Base-by-base conservation (phyloP, 2,888 invertebrate genomes). In the Gymnocheta viridis region DNA sequence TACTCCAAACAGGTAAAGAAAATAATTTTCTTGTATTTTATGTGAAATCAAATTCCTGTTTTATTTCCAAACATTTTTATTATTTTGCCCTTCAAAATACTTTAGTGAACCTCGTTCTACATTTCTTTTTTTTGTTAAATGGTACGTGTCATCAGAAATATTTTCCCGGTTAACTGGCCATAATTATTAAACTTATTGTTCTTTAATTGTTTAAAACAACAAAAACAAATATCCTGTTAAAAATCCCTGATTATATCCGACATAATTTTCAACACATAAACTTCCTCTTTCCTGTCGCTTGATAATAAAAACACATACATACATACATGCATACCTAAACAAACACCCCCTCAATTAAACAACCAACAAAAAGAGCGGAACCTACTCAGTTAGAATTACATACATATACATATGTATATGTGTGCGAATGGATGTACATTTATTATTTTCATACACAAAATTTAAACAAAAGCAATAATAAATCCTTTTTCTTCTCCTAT, bases 201-300 rank as follows among this genome's bases (percentile, higher is more conserved):
- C 35, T 27, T 58, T 38, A 47, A 77, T 67, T 77, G 47, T 58
- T 58, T n/a, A 19, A 14, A 56, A 32, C 7, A 24, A 56, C 22
- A 56, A 67, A 47, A 58, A 58, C 0, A 67, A 47, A 67, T 58
- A 77, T 77, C 66, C 76, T 76, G 47, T 3, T 41, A 7, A 74
- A 62, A 47, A 58, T 22, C 10, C 47, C 38, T 56, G 54, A 79
- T 72, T 64, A 47, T 64, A 72, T 79, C 73, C 56, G 82, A 44
- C 56, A 70, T 56, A 32, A 64, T 56, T 79, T 49, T 79, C 58
- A 69, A 64, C 79, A 79, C 74, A 79, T 79, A 49, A 70, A 82
- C 79, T 74, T 82, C 82, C 82, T 74, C 74, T 78, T 82, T 82
- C 82, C 82, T 82, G 82, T 79, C 78, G 74, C 78, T 79, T 44